These are phyloP conservation scores for Oopsacas minuta DNA, from an alignment of 37 sponge, comb jelly and placozoan genomes.

Conservation along the genomic window DNA sequence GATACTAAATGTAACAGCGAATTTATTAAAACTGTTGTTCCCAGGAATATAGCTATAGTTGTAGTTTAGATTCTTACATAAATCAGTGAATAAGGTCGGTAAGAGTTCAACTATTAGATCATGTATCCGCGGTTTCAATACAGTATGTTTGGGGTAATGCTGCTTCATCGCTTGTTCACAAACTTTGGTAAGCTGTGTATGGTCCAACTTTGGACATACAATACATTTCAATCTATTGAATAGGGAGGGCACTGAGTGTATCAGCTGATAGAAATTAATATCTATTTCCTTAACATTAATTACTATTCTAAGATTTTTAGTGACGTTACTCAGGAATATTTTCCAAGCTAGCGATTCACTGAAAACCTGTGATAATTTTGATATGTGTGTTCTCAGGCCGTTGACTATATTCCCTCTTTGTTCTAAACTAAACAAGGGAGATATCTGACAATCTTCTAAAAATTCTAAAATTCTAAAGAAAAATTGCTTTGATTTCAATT, in stretches of 20 bases:
- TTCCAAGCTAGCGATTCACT: not conserved
- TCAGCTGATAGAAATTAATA: not conserved
- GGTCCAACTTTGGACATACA: not conserved
- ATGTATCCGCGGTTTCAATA: not conserved
- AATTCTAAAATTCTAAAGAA: slow-evolving; percentile 9
- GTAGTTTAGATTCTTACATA: not conserved
- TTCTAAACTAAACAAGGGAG: slow-evolving; percentile 2
- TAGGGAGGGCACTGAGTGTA: not conserved
- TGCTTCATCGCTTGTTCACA: not conserved
- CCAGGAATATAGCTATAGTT: not conserved
- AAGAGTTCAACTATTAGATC: not conserved
- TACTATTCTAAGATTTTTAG: not conserved
- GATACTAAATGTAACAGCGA: not conserved
- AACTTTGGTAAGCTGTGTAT: not conserved
- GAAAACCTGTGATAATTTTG: not conserved
- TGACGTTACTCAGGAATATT: not conserved
- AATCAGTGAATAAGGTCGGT: not conserved
- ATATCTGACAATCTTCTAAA: not conserved
- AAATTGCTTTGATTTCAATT: not conserved
- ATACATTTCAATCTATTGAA: not conserved
- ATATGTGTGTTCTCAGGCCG: not conserved
- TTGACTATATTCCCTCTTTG: slow-evolving; percentile 1
- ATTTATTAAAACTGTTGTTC: not conserved
- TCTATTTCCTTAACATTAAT: not conserved
- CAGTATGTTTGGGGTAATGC: not conserved